A percentile compares a stretch with the other conserved stretches of the same genome.
Evolutionary conservation across 2,113 vertebrate species (phyloP).

Genomic region (Oenanthe oenanthe): DNA sequence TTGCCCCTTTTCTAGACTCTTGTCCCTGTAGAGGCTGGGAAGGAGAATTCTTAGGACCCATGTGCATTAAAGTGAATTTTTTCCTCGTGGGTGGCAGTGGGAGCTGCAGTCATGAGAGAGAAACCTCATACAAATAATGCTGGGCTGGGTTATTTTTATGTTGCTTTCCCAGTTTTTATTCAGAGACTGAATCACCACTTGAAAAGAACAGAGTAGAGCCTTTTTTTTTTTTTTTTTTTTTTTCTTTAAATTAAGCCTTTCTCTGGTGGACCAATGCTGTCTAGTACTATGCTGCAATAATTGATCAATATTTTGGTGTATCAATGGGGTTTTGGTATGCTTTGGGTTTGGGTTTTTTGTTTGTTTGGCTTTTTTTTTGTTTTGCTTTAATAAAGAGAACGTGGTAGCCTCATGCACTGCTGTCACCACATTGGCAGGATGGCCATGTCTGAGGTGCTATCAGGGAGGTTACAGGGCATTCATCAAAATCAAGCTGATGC

Average conservation of each 20-base stretch:
- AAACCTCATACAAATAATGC: background rate
- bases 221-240: background rate
- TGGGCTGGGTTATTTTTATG: background rate
- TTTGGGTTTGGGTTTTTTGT: background rate
- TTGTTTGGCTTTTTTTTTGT: no score
- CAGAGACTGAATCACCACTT: background rate
- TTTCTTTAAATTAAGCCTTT: background rate
- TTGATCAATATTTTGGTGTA: background rate
- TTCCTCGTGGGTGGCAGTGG: background rate
- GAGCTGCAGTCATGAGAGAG: background rate
- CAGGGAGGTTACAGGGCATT: constrained; percentile 70
- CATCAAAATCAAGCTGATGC: constrained; percentile 78
- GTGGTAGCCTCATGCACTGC: background rate
- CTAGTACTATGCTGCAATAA: background rate
- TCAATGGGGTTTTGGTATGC: background rate
- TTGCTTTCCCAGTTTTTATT: background rate
- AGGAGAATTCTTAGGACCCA: background rate
- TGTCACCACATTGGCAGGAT: constrained; percentile 49
- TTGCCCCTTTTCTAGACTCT: background rate
- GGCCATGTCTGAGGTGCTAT: constrained; percentile 53
- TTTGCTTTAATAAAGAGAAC: background rate
- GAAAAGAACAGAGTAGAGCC: background rate
- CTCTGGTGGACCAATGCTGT: background rate
- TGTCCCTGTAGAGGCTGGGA: background rate
- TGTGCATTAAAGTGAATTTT: background rate